Percentiles rank a stretch among this genome's conserved stretches.
phyloP scores from a whole-genome alignment of 2,113 vertebrate species.

The Phodopus roborovskii region DNA sequence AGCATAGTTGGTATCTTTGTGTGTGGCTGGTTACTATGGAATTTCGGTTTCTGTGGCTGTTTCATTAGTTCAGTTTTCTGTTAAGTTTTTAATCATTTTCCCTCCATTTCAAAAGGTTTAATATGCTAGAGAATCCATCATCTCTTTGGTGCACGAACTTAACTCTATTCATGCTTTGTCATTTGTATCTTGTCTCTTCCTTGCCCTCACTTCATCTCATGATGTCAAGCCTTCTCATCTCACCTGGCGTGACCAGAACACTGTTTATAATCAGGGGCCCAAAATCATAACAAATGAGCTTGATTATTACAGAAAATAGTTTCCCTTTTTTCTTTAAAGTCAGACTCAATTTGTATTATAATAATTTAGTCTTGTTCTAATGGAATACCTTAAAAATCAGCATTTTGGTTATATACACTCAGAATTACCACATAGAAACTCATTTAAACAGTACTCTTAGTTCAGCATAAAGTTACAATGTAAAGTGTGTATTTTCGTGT shows the following conservation, averaged over 20 bases:
- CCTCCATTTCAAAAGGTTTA: not conserved
- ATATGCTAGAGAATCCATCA: not conserved
- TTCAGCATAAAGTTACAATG: not conserved
- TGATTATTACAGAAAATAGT: not conserved
- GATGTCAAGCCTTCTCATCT: not conserved
- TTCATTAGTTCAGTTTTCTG: not conserved
- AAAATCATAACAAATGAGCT: not conserved
- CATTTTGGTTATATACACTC: not conserved
- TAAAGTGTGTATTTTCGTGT: not conserved
- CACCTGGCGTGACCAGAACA: not conserved
- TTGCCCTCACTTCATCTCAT: not conserved
- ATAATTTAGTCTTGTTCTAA: slow-evolving; percentile 9
- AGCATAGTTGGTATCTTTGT: not conserved
- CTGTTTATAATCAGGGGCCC: not conserved
- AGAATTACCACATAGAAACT: slow-evolving; percentile 1
- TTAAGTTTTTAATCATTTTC: not conserved
- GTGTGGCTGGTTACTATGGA: not conserved
- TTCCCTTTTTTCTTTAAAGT: not conserved
- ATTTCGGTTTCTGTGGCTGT: slow-evolving; percentile 1
- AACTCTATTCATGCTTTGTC: not conserved
- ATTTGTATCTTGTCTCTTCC: not conserved
- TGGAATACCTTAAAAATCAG: not conserved
- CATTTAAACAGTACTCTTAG: not conserved
- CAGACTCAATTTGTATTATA: not conserved
- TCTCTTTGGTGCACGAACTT: slow-evolving; percentile 2